Percentiles rank a stretch among this genome's conserved stretches.
Evolutionary conservation across 2,888 invertebrate genomes (phyloP).

Genomic region (Philopedon plagiatum): DNA sequence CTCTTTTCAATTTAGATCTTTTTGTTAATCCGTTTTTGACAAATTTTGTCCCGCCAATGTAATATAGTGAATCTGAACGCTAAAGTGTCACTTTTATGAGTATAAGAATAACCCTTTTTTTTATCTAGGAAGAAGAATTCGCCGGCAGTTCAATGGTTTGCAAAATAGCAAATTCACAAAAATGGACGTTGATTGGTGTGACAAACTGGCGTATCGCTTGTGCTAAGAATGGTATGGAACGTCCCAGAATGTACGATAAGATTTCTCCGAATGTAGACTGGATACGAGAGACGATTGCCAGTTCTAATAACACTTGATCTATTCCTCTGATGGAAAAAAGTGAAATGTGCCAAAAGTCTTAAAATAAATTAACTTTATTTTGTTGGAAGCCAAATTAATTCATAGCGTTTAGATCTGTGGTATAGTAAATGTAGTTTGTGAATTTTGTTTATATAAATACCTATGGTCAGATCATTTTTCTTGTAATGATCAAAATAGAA

Average conservation of each 20-base stretch:
- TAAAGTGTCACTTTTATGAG: no score
- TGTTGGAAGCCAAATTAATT: background rate
- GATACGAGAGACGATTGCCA: constrained; percentile 81
- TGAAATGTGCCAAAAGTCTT: constrained; percentile 4
- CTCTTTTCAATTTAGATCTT: no score
- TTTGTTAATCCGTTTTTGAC: no score
- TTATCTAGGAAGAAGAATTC: constrained; percentile 86
- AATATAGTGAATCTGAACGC: no score
- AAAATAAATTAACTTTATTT: background rate
- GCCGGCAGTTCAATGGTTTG: constrained; percentile 91
- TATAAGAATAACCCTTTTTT: no score
- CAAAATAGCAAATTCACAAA: constrained; percentile 77
- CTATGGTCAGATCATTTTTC: no score
- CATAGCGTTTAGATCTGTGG: no score
- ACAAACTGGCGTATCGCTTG: constrained; percentile 91
- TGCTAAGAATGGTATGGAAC: constrained; percentile 81
- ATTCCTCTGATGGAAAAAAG: background rate
- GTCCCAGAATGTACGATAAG: constrained; percentile 88
- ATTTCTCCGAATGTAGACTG: constrained; percentile 88
- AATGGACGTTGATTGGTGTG: constrained; percentile 86
- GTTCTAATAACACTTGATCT: constrained; percentile 45
- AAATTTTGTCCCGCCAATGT: no score
- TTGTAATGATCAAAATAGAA: no score
- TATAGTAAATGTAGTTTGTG: no score
- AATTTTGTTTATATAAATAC: no score